Percentiles rank a stretch among this genome's conserved stretches.
phyloP scores from a whole-genome alignment of 2,113 vertebrate genomes.

The Cyphomyrus plagiostoma region DNA sequence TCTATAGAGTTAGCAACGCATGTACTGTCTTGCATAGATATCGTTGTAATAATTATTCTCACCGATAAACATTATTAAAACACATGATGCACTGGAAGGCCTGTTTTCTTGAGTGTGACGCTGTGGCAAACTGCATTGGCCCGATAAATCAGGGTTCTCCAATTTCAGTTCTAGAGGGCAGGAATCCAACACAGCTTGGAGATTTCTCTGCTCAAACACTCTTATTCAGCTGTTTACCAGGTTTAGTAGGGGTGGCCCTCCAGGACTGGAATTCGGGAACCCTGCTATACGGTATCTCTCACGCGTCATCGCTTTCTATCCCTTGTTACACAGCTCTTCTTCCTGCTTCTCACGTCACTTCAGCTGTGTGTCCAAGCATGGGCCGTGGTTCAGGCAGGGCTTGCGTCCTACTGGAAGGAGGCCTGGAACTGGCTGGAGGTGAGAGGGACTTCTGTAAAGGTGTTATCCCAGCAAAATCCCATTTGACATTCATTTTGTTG shows the following conservation, averaged over 20 bases:
- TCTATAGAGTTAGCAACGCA: not conserved
- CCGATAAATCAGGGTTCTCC: not conserved
- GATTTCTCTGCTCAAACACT: not conserved
- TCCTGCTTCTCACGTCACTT: slow-evolving; percentile 55
- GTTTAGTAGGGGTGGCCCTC: not conserved
- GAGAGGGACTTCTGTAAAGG: slow-evolving; percentile 24
- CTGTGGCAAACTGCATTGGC: not conserved
- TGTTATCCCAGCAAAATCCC: not conserved
- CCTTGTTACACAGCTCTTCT: slow-evolving; percentile 51
- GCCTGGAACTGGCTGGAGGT: slow-evolving; percentile 65
- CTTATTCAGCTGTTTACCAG: not conserved
- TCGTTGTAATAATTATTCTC: not conserved
- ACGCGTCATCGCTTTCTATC: not conserved
- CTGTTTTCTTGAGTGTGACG: not conserved
- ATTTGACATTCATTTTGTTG: not conserved
- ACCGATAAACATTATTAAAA: not conserved
- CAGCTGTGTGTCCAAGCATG: slow-evolving; percentile 53
- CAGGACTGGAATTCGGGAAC: not conserved
- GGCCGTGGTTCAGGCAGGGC: slow-evolving; percentile 42
- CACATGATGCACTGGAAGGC: not conserved
- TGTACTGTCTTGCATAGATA: not conserved
- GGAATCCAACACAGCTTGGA: not conserved
- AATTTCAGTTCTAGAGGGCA: not conserved
- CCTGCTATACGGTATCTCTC: not conserved
- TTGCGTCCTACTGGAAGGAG: slow-evolving; percentile 48